These are phyloP conservation scores for Syndactyla subalaris DNA, from an alignment of 2,797 vertebrate genomes.

Conservation along the genomic window DNA sequence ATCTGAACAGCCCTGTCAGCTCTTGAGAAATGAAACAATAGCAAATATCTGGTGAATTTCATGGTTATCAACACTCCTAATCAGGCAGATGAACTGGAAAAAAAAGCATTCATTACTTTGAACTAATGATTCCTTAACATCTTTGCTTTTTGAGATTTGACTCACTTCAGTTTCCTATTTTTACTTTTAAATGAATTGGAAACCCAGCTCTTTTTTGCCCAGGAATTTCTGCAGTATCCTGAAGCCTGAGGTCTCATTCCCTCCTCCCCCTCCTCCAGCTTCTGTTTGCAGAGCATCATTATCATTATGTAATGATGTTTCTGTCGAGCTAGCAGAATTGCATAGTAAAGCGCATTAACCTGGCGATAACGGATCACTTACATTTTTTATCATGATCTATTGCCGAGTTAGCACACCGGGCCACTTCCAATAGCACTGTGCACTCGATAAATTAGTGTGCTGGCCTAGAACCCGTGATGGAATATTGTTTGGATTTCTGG, in stretches of 20 bases:
- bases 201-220: not conserved
- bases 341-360: slow-evolving; percentile 56
- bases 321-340: slow-evolving; percentile 54
- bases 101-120: slow-evolving; percentile 30
- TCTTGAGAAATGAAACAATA: slow-evolving; percentile 57
- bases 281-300: slow-evolving; percentile 21
- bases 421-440: not conserved
- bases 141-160: slow-evolving; percentile 18
- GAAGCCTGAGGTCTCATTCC: not conserved
- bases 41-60: slow-evolving; percentile 28
- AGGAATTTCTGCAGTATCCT: not conserved
- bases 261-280: not conserved
- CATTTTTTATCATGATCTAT: slow-evolving; percentile 68
- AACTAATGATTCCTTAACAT: slow-evolving; percentile 64
- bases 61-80: slow-evolving; percentile 54
- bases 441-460: slow-evolving; percentile 41
- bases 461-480: slow-evolving; percentile 48
- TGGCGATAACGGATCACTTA: slow-evolving; percentile 45
- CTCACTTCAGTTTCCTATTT: not conserved
- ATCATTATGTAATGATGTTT: slow-evolving; percentile 61
- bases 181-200: not conserved
- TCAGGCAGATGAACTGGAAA: slow-evolving; percentile 38
- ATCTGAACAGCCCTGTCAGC: slow-evolving; percentile 2
- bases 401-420: slow-evolving; percentile 28
- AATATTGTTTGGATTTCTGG: slow-evolving; percentile 62